Conservation (phyloP, 2,797 vertebrate species). For the Pagetopsis macropterus region DNA sequence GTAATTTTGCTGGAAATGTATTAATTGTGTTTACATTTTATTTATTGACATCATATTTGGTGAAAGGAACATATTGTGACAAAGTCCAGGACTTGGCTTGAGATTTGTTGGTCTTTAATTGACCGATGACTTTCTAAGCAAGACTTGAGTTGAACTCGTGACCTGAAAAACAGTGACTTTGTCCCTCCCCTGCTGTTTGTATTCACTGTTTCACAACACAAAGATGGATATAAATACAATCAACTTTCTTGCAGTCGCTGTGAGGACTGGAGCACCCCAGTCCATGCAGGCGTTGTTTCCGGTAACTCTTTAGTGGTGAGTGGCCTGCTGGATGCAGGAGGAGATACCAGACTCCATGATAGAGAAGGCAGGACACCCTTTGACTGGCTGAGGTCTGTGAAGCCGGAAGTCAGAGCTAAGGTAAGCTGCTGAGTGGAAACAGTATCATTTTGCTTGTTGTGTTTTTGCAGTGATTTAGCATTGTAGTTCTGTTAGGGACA, state of each 20-base stretch:
- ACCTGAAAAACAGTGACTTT: background rate
- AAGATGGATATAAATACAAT: background rate
- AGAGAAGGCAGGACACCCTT: constrained; percentile 78
- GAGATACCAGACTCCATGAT: constrained; percentile 88
- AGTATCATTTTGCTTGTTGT: background rate
- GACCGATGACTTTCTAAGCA: background rate
- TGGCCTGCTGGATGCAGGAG: constrained; percentile 86
- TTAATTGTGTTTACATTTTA: background rate
- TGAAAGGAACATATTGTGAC: background rate
- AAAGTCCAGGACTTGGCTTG: background rate
- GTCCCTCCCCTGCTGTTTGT: background rate
- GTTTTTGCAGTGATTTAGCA: background rate
- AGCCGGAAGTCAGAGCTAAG: constrained; percentile 75
- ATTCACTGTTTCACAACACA: background rate
- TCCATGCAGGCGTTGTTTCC: constrained; percentile 90
- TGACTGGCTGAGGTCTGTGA: constrained; percentile 83
- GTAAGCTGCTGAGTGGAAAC: constrained; percentile 61
- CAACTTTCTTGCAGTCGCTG: constrained; percentile 80
- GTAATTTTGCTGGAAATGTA: too few species aligned
- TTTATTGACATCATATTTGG: background rate
- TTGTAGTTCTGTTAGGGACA: background rate
- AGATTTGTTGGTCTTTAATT: background rate
- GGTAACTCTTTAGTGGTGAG: constrained; percentile 86
- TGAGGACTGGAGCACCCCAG: constrained; percentile 86
- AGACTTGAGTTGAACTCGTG: background rate